These are phyloP conservation scores for Agonopterix heracliana DNA, from an alignment of 2,888 invertebrate genomes.

Conservation along the genomic window DNA sequence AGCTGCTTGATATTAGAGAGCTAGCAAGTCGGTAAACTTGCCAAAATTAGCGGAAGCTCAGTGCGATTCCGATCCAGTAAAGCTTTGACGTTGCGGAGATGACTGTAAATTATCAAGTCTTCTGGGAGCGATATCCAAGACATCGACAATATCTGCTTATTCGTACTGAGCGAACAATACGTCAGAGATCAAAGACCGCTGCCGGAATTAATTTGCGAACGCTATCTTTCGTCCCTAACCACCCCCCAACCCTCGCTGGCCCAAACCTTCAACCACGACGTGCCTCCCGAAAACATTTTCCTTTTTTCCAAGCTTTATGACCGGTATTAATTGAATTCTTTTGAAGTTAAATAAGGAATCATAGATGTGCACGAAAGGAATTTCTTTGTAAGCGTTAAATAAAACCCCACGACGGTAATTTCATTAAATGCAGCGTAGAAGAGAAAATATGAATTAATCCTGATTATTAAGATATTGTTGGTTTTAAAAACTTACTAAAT, in stretches of 20 bases:
- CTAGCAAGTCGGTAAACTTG: too few species aligned
- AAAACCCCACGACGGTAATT: too few species aligned
- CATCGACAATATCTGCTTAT: slow-evolving; percentile 38
- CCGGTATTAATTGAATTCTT: slow-evolving; percentile 25
- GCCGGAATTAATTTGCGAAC: slow-evolving; percentile 64
- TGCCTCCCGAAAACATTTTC: slow-evolving; percentile 40
- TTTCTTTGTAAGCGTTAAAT: background rate
- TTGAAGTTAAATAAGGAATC: slow-evolving; percentile 24
- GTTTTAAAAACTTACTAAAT: too few species aligned
- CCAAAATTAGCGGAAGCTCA: too few species aligned
- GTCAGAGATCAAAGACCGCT: slow-evolving; percentile 57
- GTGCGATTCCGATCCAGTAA: too few species aligned
- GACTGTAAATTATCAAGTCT: too few species aligned
- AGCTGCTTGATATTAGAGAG: too few species aligned
- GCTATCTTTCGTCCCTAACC: slow-evolving; percentile 41
- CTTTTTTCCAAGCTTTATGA: slow-evolving; percentile 29
- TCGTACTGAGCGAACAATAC: slow-evolving; percentile 61
- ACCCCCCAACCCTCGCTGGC: slow-evolving; percentile 17
- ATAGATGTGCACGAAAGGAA: slow-evolving; percentile 5
- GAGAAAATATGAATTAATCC: too few species aligned
- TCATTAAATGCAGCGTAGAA: too few species aligned
- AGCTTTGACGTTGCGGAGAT: too few species aligned
- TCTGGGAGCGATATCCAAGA: slow-evolving; percentile 11
- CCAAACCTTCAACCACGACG: slow-evolving; percentile 25
- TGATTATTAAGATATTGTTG: too few species aligned